Base-by-base conservation (phyloP, 2,113 vertebrate genomes). In the Serilophus lunatus region DNA sequence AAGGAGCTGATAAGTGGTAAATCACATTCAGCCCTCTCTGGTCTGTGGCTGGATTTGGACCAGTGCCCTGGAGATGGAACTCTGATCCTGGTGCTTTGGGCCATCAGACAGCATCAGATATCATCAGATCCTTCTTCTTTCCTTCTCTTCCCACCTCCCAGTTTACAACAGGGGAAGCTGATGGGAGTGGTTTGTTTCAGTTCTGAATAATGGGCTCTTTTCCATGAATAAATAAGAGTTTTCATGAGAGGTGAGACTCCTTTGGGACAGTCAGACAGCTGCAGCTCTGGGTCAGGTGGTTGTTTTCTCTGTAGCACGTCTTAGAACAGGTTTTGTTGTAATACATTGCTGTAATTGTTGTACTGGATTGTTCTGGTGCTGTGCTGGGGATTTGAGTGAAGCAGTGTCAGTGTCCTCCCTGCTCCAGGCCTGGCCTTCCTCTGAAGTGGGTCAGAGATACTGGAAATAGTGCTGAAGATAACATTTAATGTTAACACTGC, bases 21-120 rank as follows among this genome's bases (percentile, higher is more conserved):
- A 88, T 88, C 70, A 10, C 75, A 72, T 72, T 72, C 63, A 80
- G 89, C 82, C 59, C 51, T 54, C 44, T 54, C 64, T 50, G n/a
- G 66, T 42, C 60, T 14, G 35, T 8, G 70, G 92, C 71, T 63
- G 85, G n/a, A 3, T 9, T 69, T 96, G 93, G 93, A 29, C 22
- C 23, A n/a, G 11, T 23, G 82, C 75, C 86, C 42, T 25, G 1
- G 51, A 57, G 47, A 35, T 31, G 47, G 82, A 68, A 53, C 2
- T 7, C 35, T 44, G 40, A 9, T 35, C 76, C 81, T 74, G 6
- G 0, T 63, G 29, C 78, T n/a, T 61, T 31, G 28, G 83, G 79
- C 84, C 28, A 5, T 24, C n/a, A 28, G 56, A 36, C 19, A 4
- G 4, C 0, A 15, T 71, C 49, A 13, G 28, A 31, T 42, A 10